Evolutionary conservation across 2,888 invertebrate species (phyloP).

Genomic region (Drosophila parthenogenetica): DNA sequence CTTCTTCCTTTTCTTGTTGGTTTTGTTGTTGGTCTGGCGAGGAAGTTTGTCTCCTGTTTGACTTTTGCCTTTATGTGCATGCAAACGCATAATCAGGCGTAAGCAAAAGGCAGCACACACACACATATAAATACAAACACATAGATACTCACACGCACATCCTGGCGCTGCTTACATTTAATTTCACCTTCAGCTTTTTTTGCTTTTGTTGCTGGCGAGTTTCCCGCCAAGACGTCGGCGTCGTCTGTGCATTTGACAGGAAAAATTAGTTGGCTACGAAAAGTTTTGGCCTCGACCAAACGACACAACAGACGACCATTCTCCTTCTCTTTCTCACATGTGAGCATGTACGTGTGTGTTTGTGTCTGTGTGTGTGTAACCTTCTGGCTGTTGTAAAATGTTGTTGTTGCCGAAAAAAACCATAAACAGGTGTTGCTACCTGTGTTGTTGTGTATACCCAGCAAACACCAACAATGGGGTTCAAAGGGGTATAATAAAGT

Average conservation of each 20-base stretch:
- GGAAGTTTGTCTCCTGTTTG: conserved; percentile 76
- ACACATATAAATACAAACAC: conserved; percentile 26
- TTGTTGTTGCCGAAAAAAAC: conserved; percentile 67
- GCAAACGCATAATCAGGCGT: conserved; percentile 79
- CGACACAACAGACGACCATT: conserved; percentile 66
- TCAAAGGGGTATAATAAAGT: conserved; percentile 47
- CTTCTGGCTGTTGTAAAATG: conserved; percentile 73
- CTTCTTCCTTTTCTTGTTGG: conserved; percentile 26
- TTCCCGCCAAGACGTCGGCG: conserved; percentile 61
- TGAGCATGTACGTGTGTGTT: conserved; percentile 4
- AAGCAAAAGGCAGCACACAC: conserved; percentile 55
- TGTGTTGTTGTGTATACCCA: conserved; percentile 44
- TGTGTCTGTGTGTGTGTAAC: conserved; percentile 31
- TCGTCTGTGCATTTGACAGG: conserved; percentile 80
- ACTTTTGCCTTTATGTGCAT: conserved; percentile 79
- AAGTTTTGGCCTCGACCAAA: conserved; percentile 74
- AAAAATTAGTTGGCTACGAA: conserved; percentile 80
- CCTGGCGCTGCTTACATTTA: conserved; percentile 74
- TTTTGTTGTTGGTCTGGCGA: conserved; percentile 45
- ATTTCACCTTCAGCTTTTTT: conserved; percentile 71
- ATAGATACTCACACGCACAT: conserved; percentile 59
- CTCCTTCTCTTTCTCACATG: neutral
- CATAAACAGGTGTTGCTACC: conserved; percentile 76
- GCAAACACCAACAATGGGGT: conserved; percentile 17
- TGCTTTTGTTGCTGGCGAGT: conserved; percentile 53